Conservation (phyloP, 2,113 vertebrate genomes). For the Oreochromis spilurus region DNA sequence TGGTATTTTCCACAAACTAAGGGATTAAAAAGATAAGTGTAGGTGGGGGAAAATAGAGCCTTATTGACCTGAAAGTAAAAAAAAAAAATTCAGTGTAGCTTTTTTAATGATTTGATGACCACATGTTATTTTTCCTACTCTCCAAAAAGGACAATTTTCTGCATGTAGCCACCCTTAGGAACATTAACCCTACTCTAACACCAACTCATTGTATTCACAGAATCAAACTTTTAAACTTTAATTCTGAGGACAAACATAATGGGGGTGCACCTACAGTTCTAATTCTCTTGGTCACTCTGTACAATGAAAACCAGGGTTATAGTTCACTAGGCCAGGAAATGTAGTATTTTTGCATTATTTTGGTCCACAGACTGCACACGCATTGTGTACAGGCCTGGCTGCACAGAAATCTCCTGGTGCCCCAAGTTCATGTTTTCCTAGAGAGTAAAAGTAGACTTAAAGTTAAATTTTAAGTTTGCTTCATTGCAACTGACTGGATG, state of each 20-base stretch:
- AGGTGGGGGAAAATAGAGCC: fast-evolving
- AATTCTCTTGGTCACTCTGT: background rate
- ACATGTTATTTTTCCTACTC: background rate
- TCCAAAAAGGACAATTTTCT: background rate
- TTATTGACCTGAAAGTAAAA: background rate
- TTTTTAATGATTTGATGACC: background rate
- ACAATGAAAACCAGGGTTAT: background rate
- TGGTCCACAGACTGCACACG: background rate
- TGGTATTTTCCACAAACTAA: background rate
- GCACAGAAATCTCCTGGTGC: background rate
- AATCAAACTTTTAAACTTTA: background rate
- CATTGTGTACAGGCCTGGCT: background rate
- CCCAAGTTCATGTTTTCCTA: constrained; percentile 28
- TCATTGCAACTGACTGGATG: constrained; percentile 14
- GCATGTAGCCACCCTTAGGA: background rate
- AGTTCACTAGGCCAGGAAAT: background rate
- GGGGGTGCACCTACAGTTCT: background rate
- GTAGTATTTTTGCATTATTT: background rate
- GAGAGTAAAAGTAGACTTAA: background rate
- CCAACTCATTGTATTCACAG: background rate
- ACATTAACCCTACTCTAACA: background rate
- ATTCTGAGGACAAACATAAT: background rate
- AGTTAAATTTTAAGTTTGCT: constrained; percentile 5
- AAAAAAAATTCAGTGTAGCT: background rate
- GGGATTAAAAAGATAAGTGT: background rate